Percentiles rank a stretch among this genome's conserved stretches.
phyloP scores from a whole-genome alignment of 2,888 invertebrate species.

The Ernsta delagoae region DNA sequence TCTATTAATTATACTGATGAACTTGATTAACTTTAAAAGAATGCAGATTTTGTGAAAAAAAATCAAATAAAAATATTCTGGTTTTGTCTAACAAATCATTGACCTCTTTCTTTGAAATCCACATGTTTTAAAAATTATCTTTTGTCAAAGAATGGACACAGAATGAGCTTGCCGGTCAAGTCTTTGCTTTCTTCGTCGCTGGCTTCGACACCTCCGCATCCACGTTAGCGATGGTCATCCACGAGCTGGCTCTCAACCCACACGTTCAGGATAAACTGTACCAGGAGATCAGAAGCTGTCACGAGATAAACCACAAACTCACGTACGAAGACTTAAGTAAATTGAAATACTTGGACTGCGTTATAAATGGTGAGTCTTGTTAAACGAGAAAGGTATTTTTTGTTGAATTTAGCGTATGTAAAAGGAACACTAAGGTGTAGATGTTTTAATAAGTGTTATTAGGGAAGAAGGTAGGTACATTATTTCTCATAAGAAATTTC shows the following conservation, averaged over 20 bases:
- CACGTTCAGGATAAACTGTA: slow-evolving; percentile 72
- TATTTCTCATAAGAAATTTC: no score
- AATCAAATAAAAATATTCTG: no score
- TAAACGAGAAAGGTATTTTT: no score
- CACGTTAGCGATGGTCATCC: slow-evolving; percentile 62
- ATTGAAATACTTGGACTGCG: slow-evolving; percentile 68
- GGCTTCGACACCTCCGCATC: slow-evolving; percentile 76
- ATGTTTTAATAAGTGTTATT: no score
- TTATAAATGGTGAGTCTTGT: slow-evolving; percentile 58
- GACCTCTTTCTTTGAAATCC: no score
- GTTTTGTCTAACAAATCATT: no score
- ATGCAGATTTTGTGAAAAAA: no score
- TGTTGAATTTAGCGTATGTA: no score
- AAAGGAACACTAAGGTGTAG: no score
- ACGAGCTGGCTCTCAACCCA: slow-evolving; percentile 71
- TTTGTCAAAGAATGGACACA: slow-evolving; percentile 64
- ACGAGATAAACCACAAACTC: slow-evolving; percentile 51
- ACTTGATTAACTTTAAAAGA: no score
- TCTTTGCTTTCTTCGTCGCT: slow-evolving; percentile 75
- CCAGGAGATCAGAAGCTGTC: slow-evolving; percentile 57
- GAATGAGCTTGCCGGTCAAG: slow-evolving; percentile 70
- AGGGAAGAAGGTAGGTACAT: no score
- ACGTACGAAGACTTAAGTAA: slow-evolving; percentile 57
- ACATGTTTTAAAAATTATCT: neutral
- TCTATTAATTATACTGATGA: no score